phyloP scores from a whole-genome alignment of 1,140 invertebrate genomes.

The Anastrepha ludens region DNA sequence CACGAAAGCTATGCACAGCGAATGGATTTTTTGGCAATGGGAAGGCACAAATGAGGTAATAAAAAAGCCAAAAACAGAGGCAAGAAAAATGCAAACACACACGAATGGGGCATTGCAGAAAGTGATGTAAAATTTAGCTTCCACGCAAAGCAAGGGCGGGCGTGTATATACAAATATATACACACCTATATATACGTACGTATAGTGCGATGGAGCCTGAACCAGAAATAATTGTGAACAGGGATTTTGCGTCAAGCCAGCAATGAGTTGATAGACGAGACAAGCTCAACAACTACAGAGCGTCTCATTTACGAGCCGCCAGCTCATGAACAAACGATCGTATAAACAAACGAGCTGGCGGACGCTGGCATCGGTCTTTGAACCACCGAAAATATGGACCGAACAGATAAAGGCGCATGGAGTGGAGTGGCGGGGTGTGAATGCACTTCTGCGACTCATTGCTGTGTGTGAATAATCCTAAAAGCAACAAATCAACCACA shows the following conservation, averaged over 20 bases:
- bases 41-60: constrained; percentile 21
- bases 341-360: neutral
- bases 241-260: constrained; percentile 2
- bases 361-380: constrained; percentile 62
- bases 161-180: too few species aligned
- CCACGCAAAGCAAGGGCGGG: neutral
- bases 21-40: constrained; percentile 47
- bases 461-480: constrained; percentile 32
- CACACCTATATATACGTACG: neutral
- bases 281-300: neutral
- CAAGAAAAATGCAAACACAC: constrained; percentile 12
- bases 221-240: neutral
- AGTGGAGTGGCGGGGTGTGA: neutral
- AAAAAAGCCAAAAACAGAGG: constrained; percentile 7
- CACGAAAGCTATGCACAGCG: neutral
- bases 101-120: constrained; percentile 5
- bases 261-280: constrained; percentile 29
- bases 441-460: too few species aligned
- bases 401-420: constrained; percentile 5
- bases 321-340: constrained; percentile 20
- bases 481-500: constrained; percentile 45
- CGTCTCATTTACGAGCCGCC: too few species aligned
- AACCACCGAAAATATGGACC: constrained; percentile 61
- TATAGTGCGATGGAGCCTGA: neutral
- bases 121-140: constrained; percentile 28